Percentiles rank a stretch among this genome's conserved stretches.
Conservation (phyloP, 2,888 invertebrate genomes). For the Sarcophaga subvicina region DNA sequence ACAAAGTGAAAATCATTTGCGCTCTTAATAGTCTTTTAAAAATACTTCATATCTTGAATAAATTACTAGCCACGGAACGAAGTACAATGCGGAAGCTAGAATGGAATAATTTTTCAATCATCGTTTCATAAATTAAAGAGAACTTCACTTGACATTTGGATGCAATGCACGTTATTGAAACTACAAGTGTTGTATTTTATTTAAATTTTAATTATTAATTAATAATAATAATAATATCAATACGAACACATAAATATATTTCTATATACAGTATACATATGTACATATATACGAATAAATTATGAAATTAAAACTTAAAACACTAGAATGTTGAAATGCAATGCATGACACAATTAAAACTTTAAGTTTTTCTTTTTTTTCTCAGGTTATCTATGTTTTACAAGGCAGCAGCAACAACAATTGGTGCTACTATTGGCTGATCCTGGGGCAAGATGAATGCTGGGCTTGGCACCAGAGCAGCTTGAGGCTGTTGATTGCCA, state of each 20-base stretch:
- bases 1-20: too few species aligned
- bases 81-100: too few species aligned
- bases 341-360: too few species aligned
- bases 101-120: too few species aligned
- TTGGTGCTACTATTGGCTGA: slow-evolving; percentile 44
- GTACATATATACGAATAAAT: not conserved
- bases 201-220: slow-evolving; percentile 1
- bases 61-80: too few species aligned
- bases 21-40: too few species aligned
- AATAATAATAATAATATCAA: not conserved
- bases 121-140: too few species aligned
- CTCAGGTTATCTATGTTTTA: slow-evolving; percentile 3
- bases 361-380: too few species aligned
- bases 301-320: slow-evolving; percentile 24
- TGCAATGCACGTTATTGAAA: slow-evolving; percentile 38
- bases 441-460: slow-evolving; percentile 67
- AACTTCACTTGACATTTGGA: not conserved
- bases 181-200: slow-evolving; percentile 28
- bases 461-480: slow-evolving; percentile 68
- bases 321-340: not conserved
- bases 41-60: too few species aligned
- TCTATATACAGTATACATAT: slow-evolving; percentile 4
- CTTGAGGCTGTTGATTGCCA: slow-evolving; percentile 70
- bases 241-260: not conserved
- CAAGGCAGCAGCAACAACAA: slow-evolving; percentile 39